Evolutionary conservation across 2,888 invertebrate genomes (phyloP).

Genomic region (Cataglyphis rosenhaueri): DNA sequence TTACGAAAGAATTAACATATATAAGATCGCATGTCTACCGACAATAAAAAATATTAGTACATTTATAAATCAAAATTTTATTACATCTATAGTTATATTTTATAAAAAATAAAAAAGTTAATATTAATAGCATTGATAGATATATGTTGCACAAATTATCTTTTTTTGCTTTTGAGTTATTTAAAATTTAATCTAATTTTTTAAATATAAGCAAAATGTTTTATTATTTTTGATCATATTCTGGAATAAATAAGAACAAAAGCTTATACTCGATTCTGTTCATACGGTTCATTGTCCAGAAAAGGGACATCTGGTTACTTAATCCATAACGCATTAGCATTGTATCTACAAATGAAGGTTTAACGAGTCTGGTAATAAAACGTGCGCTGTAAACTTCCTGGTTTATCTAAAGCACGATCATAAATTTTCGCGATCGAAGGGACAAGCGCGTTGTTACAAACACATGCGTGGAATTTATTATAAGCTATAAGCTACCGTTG

Average conservation of each 20-base stretch:
- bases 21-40: background rate
- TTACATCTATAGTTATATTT: slow-evolving; percentile 6
- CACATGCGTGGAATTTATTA: slow-evolving; percentile 70
- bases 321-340: slow-evolving; percentile 48
- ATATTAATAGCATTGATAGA: background rate
- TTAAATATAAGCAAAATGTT: background rate
- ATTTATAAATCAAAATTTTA: slow-evolving; percentile 14
- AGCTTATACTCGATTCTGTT: background rate
- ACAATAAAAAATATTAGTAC: background rate
- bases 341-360: slow-evolving; percentile 52
- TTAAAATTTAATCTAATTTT: background rate
- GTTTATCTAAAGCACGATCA: slow-evolving; percentile 54
- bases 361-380: slow-evolving; percentile 63
- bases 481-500: slow-evolving; percentile 55
- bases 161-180: background rate
- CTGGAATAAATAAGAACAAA: background rate
- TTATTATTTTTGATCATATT: background rate
- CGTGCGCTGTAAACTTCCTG: slow-evolving; percentile 53
- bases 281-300: background rate
- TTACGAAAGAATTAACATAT: background rate
- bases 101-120: background rate
- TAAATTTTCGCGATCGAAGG: slow-evolving; percentile 65
- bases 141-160: background rate
- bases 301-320: slow-evolving; percentile 2
- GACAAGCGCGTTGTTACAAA: slow-evolving; percentile 61